Conservation (phyloP, 92 coral and sea anemone genomes). For the Palythoa heliodiscus region DNA sequence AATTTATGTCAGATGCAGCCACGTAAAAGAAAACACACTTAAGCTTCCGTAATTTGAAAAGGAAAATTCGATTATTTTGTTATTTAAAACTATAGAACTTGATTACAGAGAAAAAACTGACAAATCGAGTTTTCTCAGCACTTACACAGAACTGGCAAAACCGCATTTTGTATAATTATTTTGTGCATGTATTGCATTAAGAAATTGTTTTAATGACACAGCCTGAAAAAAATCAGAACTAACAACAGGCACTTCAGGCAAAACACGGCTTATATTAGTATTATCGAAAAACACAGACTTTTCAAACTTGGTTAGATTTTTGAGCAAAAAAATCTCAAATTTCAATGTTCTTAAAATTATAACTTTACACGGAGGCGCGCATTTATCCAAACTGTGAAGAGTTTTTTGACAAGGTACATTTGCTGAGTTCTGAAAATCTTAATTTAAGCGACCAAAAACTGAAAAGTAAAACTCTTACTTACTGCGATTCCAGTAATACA, state of each 20-base stretch:
- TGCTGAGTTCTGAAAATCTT: not conserved
- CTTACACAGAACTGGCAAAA: not conserved
- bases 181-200: not conserved
- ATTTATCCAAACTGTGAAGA: not conserved
- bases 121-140: not conserved
- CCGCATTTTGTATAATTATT: not conserved
- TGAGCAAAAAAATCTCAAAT: not conserved
- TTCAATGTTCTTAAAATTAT: not conserved
- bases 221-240: not conserved
- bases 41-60: not conserved
- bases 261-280: not conserved
- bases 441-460: not conserved
- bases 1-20: not conserved
- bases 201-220: not conserved
- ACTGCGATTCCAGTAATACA: not conserved
- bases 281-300: not conserved
- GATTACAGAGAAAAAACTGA: not conserved
- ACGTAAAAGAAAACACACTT: not conserved
- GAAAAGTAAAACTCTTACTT: slow-evolving; percentile 2
- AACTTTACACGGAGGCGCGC: not conserved
- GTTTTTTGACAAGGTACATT: not conserved
- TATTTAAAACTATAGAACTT: not conserved
- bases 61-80: not conserved
- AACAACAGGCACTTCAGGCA: not conserved
- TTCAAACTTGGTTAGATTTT: not conserved